These are phyloP conservation scores for Syndactyla subalaris DNA, from an alignment of 2,797 vertebrate genomes.

Conservation along the genomic window DNA sequence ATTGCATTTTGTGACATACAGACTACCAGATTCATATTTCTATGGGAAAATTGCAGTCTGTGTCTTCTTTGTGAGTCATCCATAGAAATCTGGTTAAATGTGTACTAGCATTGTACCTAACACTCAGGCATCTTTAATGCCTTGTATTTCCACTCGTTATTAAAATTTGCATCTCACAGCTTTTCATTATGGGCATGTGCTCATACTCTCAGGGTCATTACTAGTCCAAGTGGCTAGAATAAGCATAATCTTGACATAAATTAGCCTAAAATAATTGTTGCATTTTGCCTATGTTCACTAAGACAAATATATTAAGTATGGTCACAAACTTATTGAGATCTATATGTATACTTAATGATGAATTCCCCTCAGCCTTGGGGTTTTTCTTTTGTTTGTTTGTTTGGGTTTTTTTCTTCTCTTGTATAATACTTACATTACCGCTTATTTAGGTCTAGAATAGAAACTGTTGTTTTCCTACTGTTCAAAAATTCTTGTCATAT, in stretches of 20 bases:
- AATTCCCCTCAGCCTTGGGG: background rate
- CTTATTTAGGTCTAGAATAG: background rate
- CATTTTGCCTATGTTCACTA: background rate
- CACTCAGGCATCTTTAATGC: background rate
- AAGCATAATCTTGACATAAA: background rate
- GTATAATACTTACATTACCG: background rate
- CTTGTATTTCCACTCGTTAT: background rate
- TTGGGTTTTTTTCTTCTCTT: background rate
- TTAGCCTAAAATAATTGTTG: background rate
- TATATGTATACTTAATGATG: background rate
- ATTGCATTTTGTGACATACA: background rate
- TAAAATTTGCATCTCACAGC: background rate
- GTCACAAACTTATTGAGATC: background rate
- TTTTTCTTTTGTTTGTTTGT: background rate
- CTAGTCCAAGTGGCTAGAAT: background rate
- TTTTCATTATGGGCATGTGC: background rate
- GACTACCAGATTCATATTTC: background rate
- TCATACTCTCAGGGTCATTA: fast-evolving
- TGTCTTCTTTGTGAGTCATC: background rate
- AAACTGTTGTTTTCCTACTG: background rate
- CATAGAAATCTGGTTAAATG: background rate
- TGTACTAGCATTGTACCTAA: background rate
- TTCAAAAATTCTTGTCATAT: background rate
- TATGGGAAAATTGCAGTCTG: background rate
- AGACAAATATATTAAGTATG: background rate